Evolutionary conservation across 2,113 vertebrate species (phyloP).

Genomic region (Pseudonaja textilis): DNA sequence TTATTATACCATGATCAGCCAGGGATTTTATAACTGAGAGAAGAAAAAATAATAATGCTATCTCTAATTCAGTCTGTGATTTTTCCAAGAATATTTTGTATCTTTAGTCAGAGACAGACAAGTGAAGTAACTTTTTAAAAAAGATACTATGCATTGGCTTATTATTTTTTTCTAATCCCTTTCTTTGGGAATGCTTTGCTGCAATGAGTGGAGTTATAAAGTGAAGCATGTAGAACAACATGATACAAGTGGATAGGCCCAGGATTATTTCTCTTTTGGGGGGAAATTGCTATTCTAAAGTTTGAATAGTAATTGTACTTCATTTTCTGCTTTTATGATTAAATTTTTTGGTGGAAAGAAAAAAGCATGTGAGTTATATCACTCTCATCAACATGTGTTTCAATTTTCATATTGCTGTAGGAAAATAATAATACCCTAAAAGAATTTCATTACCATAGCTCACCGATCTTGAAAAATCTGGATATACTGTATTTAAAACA

Average conservation of each 20-base stretch:
- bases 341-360: not conserved
- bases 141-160: not conserved
- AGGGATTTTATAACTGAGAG: not conserved
- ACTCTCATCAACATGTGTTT: conserved; percentile 12
- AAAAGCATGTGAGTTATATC: not conserved
- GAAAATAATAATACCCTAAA: not conserved
- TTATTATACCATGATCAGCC: not conserved
- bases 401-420: not conserved
- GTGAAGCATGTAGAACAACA: not conserved
- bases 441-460: conserved; percentile 34
- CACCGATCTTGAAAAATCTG: conserved; percentile 30
- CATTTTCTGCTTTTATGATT: not conserved
- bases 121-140: not conserved
- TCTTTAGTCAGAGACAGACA: not conserved
- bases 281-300: not conserved
- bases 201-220: not conserved
- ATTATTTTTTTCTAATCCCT: not conserved
- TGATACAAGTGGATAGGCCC: not conserved
- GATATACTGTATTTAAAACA: conserved; percentile 56
- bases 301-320: not conserved
- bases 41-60: not conserved
- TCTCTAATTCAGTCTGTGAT: not conserved
- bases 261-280: not conserved
- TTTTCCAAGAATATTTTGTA: not conserved
- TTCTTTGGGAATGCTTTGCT: not conserved